A percentile compares a stretch with the other conserved stretches of the same genome.
phyloP scores from a whole-genome alignment of 1,140 invertebrate species.

The Lepidurus packardi region DNA sequence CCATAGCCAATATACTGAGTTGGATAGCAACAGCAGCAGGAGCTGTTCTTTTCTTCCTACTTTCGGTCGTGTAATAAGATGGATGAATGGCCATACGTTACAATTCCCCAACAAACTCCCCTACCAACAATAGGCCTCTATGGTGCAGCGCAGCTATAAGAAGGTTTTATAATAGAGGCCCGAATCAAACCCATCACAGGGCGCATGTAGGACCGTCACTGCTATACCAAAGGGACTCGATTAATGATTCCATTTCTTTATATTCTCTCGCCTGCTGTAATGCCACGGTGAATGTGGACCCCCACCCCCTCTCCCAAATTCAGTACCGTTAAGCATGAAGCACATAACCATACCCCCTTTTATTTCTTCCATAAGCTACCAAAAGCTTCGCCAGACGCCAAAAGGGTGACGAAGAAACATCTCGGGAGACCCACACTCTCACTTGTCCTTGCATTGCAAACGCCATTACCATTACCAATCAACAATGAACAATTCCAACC shows the following conservation, averaged over 20 bases:
- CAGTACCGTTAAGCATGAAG: neutral
- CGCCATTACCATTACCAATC: constrained; percentile 15
- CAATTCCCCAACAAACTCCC: neutral
- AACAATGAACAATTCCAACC: neutral
- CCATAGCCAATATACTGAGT: neutral
- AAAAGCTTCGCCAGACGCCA: too few relatives aligned
- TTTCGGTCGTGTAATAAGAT: constrained; percentile 1
- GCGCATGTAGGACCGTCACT: neutral
- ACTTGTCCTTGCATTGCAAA: neutral
- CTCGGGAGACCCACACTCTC: constrained; percentile 5
- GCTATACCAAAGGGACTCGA: constrained; percentile 1
- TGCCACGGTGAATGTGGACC: neutral
- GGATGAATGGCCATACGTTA: constrained; percentile 8
- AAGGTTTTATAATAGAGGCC: neutral
- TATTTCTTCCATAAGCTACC: too few relatives aligned
- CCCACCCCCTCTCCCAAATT: neutral
- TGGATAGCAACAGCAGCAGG: neutral
- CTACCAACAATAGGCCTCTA: neutral
- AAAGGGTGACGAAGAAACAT: constrained; percentile 21
- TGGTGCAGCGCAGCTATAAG: neutral
- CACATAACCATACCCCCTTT: neutral
- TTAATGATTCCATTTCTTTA: constrained; percentile 22
- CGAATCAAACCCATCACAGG: constrained; percentile 3
- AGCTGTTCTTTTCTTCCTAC: neutral
- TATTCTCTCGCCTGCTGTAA: neutral